Evolutionary conservation across 2,797 vertebrate species (phyloP).

Genomic region (Phylloscopus collybita): DNA sequence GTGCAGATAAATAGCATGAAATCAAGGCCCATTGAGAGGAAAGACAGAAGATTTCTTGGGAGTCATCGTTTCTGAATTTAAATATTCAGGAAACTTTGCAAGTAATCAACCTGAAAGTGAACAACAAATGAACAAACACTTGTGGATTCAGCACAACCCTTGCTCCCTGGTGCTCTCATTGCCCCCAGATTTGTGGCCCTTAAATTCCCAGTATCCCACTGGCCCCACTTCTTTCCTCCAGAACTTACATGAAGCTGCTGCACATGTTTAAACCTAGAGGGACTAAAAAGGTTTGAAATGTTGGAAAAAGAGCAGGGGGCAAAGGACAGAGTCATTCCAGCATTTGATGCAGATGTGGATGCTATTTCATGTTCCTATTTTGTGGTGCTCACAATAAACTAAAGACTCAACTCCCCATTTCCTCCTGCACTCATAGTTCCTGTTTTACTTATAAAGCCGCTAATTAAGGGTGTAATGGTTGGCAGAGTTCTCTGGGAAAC

Average conservation of each 20-base stretch:
- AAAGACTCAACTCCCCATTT: not conserved
- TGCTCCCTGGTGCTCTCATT: not conserved
- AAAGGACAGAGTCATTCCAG: not conserved
- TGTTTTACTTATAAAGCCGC: not conserved
- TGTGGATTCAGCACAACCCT: not conserved
- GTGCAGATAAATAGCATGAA: not conserved
- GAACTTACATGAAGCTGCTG: not conserved
- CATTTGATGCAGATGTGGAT: not conserved
- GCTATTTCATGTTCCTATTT: not conserved
- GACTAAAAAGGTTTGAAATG: not conserved
- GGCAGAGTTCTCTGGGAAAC: not conserved
- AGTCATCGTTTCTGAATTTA: not conserved
- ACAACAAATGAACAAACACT: not conserved
- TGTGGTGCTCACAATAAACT: not conserved
- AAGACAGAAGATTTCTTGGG: not conserved
- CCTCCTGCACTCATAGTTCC: not conserved
- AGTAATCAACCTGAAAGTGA: not conserved
- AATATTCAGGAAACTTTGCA: not conserved
- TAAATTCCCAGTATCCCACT: not conserved
- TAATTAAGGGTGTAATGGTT: not conserved
- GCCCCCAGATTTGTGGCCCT: not conserved
- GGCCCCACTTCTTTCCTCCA: not conserved
- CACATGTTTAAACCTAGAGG: not conserved
- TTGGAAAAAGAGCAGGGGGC: not conserved
- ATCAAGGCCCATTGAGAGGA: slow-evolving; percentile 24